phyloP scores from a whole-genome alignment of 2,888 invertebrate genomes.

The Gortyna flavago region DNA sequence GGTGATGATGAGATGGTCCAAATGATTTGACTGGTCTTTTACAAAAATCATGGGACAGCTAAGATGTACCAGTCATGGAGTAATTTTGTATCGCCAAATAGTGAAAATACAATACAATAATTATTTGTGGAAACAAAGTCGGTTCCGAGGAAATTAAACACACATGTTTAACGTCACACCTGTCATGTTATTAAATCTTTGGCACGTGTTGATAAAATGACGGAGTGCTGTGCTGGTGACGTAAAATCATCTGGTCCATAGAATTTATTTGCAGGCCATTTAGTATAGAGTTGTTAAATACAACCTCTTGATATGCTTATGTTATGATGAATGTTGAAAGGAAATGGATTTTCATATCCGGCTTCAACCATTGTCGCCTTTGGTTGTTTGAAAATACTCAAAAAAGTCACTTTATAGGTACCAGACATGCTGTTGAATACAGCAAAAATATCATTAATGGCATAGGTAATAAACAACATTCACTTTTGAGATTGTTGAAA shows the following conservation, averaged over 20 bases:
- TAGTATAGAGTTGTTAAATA: conserved; percentile 34
- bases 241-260: conserved; percentile 27
- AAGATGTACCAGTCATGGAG: neutral
- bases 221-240: conserved; percentile 35
- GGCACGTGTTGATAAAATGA: conserved; percentile 58
- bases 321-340: neutral
- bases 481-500: neutral
- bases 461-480: neutral
- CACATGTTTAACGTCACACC: conserved; percentile 32
- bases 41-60: neutral
- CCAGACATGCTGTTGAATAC: neutral
- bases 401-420: neutral
- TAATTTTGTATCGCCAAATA: neutral
- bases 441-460: neutral
- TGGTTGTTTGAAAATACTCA: neutral
- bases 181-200: conserved; percentile 32
- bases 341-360: no score
- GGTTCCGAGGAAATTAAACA: neutral
- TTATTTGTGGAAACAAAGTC: neutral
- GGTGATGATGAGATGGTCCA: neutral
- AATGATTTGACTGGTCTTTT: neutral
- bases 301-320: conserved; percentile 3
- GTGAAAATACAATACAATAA: neutral
- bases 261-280: conserved; percentile 41
- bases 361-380: neutral